A percentile compares a stretch with the other conserved stretches of the same genome.
These are phyloP conservation scores for Yponomeuta malinellus DNA, from an alignment of 2,888 invertebrate species.

Conservation along the genomic window DNA sequence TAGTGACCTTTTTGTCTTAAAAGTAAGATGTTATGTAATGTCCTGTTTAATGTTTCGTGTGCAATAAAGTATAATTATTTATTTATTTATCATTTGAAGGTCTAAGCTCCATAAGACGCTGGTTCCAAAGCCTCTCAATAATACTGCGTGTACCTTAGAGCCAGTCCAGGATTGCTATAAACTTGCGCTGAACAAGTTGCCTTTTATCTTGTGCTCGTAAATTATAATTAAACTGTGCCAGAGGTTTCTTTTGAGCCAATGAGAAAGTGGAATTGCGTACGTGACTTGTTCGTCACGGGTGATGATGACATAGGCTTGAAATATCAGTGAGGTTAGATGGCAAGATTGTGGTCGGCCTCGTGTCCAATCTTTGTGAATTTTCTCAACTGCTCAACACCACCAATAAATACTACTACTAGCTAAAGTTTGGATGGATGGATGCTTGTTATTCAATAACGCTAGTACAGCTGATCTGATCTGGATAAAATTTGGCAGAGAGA, in stretches of 20 bases:
- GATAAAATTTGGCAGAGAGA: too few relatives aligned
- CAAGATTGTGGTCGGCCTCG: not conserved
- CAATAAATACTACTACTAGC: too few relatives aligned
- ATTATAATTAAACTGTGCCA: conserved; percentile 19
- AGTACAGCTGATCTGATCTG: too few relatives aligned
- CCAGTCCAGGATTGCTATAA: conserved; percentile 17
- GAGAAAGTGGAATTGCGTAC: not conserved
- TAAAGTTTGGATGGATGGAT: too few relatives aligned
- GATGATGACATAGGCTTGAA: not conserved
- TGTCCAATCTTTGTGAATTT: not conserved
- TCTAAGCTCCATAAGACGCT: not conserved
- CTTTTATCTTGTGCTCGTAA: conserved; percentile 19
- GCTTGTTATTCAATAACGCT: too few relatives aligned
- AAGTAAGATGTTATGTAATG: too few relatives aligned
- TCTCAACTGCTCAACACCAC: too few relatives aligned
- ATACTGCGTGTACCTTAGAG: not conserved
- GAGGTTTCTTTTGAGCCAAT: conserved; percentile 1
- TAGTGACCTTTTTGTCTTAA: too few relatives aligned
- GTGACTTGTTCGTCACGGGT: not conserved
- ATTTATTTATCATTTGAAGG: not conserved
- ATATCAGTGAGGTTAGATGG: not conserved
- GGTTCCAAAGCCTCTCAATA: not conserved
- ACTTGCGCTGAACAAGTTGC: conserved; percentile 10
- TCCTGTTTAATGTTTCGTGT: too few relatives aligned
- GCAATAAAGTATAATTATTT: too few relatives aligned